Base-by-base conservation (phyloP, 53 echinoderm and acorn worm species). In the Pentamera pediparva region DNA sequence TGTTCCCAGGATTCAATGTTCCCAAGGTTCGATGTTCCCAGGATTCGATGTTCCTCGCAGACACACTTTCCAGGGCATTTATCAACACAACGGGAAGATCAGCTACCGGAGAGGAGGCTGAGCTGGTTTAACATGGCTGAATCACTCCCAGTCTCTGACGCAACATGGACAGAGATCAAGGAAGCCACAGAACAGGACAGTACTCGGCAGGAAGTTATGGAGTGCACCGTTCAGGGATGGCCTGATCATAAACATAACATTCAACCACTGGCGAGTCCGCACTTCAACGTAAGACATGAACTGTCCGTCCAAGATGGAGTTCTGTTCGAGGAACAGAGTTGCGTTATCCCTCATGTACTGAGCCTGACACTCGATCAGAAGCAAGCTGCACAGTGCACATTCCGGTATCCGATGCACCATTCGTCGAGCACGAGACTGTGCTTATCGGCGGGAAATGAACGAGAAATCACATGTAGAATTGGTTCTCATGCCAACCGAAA, bases 301-400 rank as follows among this genome's bases (percentile, higher is more conserved):
- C 61, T 81, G 25, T 63, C 76, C 37, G 60, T 36, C 52, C 62
- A 85, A 36, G 75, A 64, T 56, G 61, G 65, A 13, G 22, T 83
- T 67, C 55, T 83, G 11, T 83, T 76, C 38, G 39, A 63, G 39
- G 64, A 39, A 18, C 38, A 63, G 7, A 37, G 39, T 20, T 21
- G n/a, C 20, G 61, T 87, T 35, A 79, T 88, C 15, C 88, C 26
- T 45, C 29, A 56, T 31, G 62, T 41, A 61, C 74, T 76, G 39
- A 58, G 74, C n/a, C 20, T 56, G 80, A 84, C 25, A 41, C 39
- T 77, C 55, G 39, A 84, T 88, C 37, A 75, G 72, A 13, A 45
- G 62, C 75, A 76, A 82, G 29, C 77, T 89, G 29, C 89, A 89
- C 38, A 72, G 55, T 22, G 39, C 78, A 32, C 89, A 89, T 45